Percentiles rank a stretch among this genome's conserved stretches.
Conservation (phyloP, 2,888 invertebrate species). For the Amiota minor region DNA sequence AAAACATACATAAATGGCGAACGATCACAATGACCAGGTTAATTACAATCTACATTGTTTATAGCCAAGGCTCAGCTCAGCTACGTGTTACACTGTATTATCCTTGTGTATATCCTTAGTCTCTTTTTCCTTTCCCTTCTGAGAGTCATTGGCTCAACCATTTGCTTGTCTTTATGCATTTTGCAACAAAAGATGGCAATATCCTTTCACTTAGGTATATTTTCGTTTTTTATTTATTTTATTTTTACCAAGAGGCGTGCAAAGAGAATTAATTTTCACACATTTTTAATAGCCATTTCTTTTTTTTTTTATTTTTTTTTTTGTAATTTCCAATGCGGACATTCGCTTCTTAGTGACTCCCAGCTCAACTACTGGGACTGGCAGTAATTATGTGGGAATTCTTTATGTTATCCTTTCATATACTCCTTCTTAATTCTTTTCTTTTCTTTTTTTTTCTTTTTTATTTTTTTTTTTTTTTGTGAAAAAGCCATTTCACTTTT, state of each 20-base stretch:
- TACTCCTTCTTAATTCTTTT: background rate
- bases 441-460: background rate
- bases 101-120: slow-evolving; percentile 5
- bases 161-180: background rate
- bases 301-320: slow-evolving; percentile 8
- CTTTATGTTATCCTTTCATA: background rate
- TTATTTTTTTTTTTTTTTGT: slow-evolving; percentile 23
- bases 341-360: background rate
- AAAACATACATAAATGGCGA: slow-evolving; percentile 21
- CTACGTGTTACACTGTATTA: slow-evolving; percentile 9
- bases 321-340: slow-evolving; percentile 23
- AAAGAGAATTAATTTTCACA: background rate
- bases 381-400: slow-evolving; percentile 48
- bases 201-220: background rate
- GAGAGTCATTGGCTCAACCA: background rate
- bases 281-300: background rate
- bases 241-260: background rate
- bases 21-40: slow-evolving; percentile 52
- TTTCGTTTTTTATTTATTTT: background rate
- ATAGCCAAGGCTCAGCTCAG: slow-evolving; percentile 35
- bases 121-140: background rate
- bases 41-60: slow-evolving; percentile 67
- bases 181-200: slow-evolving; percentile 1
- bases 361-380: background rate
- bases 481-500: slow-evolving; percentile 51